Conservation (phyloP, 1,140 invertebrate genomes). For the Helicoverpa zea region DNA sequence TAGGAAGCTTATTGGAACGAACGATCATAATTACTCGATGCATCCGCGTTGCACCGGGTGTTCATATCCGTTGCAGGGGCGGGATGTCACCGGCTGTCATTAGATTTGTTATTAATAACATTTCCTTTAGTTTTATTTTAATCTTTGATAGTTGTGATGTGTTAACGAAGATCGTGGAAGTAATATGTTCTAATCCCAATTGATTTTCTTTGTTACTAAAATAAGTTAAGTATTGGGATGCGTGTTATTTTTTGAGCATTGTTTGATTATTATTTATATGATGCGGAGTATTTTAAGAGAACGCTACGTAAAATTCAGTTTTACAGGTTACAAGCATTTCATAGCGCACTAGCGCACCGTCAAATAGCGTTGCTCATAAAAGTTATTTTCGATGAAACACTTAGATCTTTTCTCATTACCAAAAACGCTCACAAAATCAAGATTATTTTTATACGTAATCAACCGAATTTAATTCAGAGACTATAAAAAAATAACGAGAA, state of each 20-base stretch:
- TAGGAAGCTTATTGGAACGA: conserved; percentile 24
- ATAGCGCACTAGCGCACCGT: too few species aligned
- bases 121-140: conserved; percentile 38
- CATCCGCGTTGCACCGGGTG: conserved; percentile 31
- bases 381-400: neutral
- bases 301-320: too few species aligned
- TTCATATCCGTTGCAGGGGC: conserved; percentile 32
- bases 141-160: conserved; percentile 6
- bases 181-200: too few species aligned
- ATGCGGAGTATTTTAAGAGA: too few species aligned
- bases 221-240: neutral
- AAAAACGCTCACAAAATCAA: neutral
- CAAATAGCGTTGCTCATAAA: too few species aligned
- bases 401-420: neutral
- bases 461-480: conserved; percentile 10
- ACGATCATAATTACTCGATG: conserved; percentile 41
- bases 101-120: conserved; percentile 38
- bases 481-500: conserved; percentile 24
- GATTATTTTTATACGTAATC: conserved; percentile 16
- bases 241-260: neutral
- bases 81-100: conserved; percentile 30
- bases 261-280: neutral
- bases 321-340: too few species aligned
- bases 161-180: conserved; percentile 1
- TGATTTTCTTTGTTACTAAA: neutral